Evolutionary conservation across 2,113 vertebrate genomes (phyloP), one percentile per base, ranked within the genome.

Genomic region (Xiphorhynchus elegans): DNA sequence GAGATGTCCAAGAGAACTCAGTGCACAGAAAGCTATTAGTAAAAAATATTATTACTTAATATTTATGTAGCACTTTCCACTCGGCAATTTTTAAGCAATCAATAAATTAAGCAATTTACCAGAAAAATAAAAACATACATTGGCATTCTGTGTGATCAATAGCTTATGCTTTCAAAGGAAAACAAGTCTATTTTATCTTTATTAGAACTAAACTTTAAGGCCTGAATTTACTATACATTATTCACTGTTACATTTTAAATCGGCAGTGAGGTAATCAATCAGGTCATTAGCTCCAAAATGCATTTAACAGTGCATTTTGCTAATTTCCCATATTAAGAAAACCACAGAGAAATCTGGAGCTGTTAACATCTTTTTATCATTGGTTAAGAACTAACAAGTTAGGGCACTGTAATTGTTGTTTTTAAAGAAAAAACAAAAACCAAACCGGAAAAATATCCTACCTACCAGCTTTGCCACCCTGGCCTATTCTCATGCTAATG

Each of bases 121-220:
- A 86, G 58, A 92, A 87, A 85, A 90, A 74, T 4, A 85, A 70
- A 94, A 92, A 50, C 47, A 69, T 77, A 67, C 49, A 46, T 28
- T 81, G 63, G 50, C 42, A 7, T 93, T 89, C 24, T 66, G 17
- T 66, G 60, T 39, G 74, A 86, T 84, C 50, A 62, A 52, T 23
- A 79, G 74, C 28, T 89, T 49, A 81, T 75, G 88, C 56, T 84
- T 95, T 74, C 94, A 78, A 93, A 85, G 73, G 68, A 93, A 95
- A 92, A 86, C 76, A 93, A 93, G 50, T 86, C 55, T 87, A 75
- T 67, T 97, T 97, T 69, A 90, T 42, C 60, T 97, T 95, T 96
- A 97, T 98, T 90, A 96, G 91, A 93, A 95, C 87, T 96, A 95
- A 97, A 87, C 40, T 95, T 95, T 96, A 97, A 98, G 97, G 96